These are phyloP conservation scores for Platysteira castanea DNA, from an alignment of 2,113 vertebrate species.

Conservation along the genomic window DNA sequence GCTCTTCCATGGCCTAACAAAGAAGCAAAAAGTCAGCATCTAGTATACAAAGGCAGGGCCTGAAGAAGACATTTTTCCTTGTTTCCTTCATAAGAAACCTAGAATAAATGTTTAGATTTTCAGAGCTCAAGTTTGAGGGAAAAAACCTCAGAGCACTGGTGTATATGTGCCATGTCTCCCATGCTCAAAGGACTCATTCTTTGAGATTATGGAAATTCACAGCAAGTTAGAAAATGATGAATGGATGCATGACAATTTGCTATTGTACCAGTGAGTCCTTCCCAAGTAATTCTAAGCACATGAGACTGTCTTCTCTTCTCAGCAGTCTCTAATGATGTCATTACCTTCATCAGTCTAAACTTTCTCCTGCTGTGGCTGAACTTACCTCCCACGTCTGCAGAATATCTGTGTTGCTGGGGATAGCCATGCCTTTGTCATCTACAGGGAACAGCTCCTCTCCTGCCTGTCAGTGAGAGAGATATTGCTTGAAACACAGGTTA, in stretches of 20 bases:
- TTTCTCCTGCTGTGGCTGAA: background rate
- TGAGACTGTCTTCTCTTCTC: background rate
- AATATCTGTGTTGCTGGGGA: slow-evolving; percentile 73
- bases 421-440: slow-evolving; percentile 73
- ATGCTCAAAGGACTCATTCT: background rate
- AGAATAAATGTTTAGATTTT: background rate
- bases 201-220: background rate
- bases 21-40: background rate
- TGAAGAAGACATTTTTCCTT: background rate
- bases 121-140: background rate
- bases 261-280: background rate
- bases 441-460: slow-evolving; percentile 77
- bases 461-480: slow-evolving; percentile 61
- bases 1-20: slow-evolving; percentile 87
- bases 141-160: background rate
- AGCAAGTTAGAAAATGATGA: background rate
- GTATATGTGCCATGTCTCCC: background rate
- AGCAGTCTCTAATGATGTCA: background rate
- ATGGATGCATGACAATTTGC: fast-evolving
- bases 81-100: background rate
- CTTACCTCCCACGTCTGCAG: slow-evolving; percentile 87
- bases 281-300: background rate
- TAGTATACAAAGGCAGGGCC: background rate
- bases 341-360: background rate
- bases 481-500: background rate